phyloP scores from a whole-genome alignment of 2,888 invertebrate genomes.

The Drosophila seclusa region DNA sequence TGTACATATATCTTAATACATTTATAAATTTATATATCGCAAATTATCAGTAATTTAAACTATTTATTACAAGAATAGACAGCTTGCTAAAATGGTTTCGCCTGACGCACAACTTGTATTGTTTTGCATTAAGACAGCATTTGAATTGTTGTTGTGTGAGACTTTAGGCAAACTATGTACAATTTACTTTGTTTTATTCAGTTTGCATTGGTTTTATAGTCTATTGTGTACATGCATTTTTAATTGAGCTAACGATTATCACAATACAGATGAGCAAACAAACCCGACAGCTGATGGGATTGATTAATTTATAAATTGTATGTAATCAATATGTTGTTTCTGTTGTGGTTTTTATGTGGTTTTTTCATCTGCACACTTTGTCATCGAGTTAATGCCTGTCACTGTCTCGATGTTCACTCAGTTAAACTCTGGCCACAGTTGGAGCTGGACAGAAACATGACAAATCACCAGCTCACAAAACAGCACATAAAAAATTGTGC shows the following conservation, averaged over 20 bases:
- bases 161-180: constrained; percentile 55
- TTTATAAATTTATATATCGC: background rate
- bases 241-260: constrained; percentile 24
- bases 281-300: constrained; percentile 9
- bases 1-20: background rate
- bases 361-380: constrained; percentile 10
- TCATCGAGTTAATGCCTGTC: constrained; percentile 39
- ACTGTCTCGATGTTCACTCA: constrained; percentile 52
- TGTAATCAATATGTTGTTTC: constrained; percentile 14
- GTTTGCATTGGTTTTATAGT: constrained; percentile 22
- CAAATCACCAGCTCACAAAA: constrained; percentile 24
- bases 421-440: constrained; percentile 39
- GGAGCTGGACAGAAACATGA: constrained; percentile 11
- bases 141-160: background rate
- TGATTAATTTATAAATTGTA: constrained; percentile 34
- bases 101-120: background rate
- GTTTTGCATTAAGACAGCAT: background rate
- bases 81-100: background rate
- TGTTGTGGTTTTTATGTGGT: background rate
- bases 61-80: background rate
- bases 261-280: constrained; percentile 9
- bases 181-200: constrained; percentile 47
- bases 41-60: background rate
- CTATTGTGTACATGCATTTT: constrained; percentile 35
- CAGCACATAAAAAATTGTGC: constrained; percentile 40